Percentiles rank a stretch among this genome's conserved stretches.
These are phyloP conservation scores for Diachasma alloeum DNA, from an alignment of 1,140 invertebrate species.

Conservation along the genomic window DNA sequence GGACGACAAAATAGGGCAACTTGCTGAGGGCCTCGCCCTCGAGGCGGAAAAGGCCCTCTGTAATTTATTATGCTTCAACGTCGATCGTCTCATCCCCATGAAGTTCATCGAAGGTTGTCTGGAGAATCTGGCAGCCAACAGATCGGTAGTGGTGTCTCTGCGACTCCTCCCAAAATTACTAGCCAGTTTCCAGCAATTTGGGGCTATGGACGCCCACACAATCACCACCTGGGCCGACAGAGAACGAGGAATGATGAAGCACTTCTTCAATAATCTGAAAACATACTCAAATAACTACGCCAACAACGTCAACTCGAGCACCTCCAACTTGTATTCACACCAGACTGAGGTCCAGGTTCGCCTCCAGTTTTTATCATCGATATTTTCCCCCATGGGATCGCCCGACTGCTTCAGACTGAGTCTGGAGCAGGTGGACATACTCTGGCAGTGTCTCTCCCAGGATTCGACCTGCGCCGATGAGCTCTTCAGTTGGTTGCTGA, in stretches of 20 bases:
- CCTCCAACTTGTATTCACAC: slow-evolving; percentile 78
- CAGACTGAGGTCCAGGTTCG: slow-evolving; percentile 90
- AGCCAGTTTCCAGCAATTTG: slow-evolving; percentile 88
- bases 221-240: slow-evolving; percentile 89
- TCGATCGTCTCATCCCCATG: slow-evolving; percentile 85
- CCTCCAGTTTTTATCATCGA: slow-evolving; percentile 89
- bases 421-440: slow-evolving; percentile 86
- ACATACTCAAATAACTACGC: slow-evolving; percentile 66
- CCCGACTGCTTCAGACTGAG: slow-evolving; percentile 88
- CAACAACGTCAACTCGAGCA: slow-evolving; percentile 32
- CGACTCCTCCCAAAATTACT: slow-evolving; percentile 89
- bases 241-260: slow-evolving; percentile 89
- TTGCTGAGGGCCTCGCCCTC: slow-evolving; percentile 86
- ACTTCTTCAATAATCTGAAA: slow-evolving; percentile 88
- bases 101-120: slow-evolving; percentile 96
- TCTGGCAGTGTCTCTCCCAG: slow-evolving; percentile 90
- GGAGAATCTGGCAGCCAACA: slow-evolving; percentile 87
- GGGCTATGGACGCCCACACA: slow-evolving; percentile 83
- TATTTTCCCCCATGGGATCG: slow-evolving; percentile 90
- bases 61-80: slow-evolving; percentile 88
- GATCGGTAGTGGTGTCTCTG: slow-evolving; percentile 87
- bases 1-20: slow-evolving; percentile 85
- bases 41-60: slow-evolving; percentile 93
- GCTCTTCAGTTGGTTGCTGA: slow-evolving; percentile 89
- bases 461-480: slow-evolving; percentile 88